A percentile compares a stretch with the other conserved stretches of the same genome.
These are phyloP conservation scores for Drosophila helvetica DNA, from an alignment of 2,888 invertebrate species.

Conservation along the genomic window DNA sequence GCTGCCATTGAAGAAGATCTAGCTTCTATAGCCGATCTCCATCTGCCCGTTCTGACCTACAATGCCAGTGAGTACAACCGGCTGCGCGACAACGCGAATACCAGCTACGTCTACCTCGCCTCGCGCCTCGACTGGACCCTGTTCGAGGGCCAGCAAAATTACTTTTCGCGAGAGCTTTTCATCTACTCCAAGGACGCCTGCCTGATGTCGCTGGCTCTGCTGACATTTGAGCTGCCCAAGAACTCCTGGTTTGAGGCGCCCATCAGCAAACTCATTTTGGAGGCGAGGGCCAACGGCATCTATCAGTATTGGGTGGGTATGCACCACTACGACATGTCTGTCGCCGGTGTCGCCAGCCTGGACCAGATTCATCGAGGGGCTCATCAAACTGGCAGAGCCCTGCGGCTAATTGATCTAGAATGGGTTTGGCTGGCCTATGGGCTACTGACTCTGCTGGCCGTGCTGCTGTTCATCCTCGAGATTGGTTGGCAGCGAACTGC, in stretches of 20 bases:
- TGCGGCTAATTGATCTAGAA: constrained; percentile 54
- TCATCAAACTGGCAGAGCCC: constrained; percentile 5
- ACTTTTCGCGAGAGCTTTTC: constrained; percentile 58
- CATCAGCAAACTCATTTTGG: constrained; percentile 53
- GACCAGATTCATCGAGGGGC: background rate
- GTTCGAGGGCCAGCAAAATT: constrained; percentile 59
- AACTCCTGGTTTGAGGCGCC: constrained; percentile 55
- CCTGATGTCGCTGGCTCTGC: constrained; percentile 19
- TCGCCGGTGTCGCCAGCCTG: constrained; percentile 50
- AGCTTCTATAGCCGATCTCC: background rate
- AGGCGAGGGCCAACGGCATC: constrained; percentile 54
- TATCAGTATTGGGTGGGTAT: constrained; percentile 55
- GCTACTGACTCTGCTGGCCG: constrained; percentile 34
- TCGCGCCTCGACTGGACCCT: constrained; percentile 58
- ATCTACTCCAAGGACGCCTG: constrained; percentile 64
- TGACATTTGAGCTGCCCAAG: constrained; percentile 52
- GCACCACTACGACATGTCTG: constrained; percentile 69
- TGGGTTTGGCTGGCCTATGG: constrained; percentile 59
- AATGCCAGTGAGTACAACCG: constrained; percentile 37
- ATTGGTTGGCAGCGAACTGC: background rate
- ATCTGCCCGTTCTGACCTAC: constrained; percentile 2
- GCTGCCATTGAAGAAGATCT: constrained; percentile 26
- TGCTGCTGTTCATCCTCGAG: constrained; percentile 44
- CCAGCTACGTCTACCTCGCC: constrained; percentile 55
- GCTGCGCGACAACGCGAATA: constrained; percentile 50